Percentiles rank a stretch among this genome's conserved stretches.
phyloP scores from a whole-genome alignment of 2,113 vertebrate species.

The Phylloscopus whistleri region DNA sequence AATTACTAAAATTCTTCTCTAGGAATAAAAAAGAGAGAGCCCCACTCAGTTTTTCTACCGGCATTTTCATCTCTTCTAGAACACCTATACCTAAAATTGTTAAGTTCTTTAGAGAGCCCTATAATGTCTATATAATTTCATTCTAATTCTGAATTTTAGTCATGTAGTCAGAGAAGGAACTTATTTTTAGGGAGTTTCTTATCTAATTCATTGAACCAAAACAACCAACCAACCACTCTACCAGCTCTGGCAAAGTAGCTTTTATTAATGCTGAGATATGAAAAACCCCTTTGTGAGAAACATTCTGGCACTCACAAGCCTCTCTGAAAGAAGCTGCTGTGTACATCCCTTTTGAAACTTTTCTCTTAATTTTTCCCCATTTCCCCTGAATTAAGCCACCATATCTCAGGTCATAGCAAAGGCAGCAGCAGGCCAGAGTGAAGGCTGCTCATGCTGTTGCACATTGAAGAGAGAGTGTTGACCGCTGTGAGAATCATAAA shows the following conservation, averaged over 20 bases:
- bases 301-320: background rate
- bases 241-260: background rate
- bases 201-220: background rate
- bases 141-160: background rate
- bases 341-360: conserved; percentile 36
- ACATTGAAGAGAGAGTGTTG: conserved; percentile 75
- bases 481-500: conserved; percentile 96
- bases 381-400: conserved; percentile 58
- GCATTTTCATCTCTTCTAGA: background rate
- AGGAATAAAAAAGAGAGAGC: background rate
- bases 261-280: conserved; percentile 42
- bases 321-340: background rate
- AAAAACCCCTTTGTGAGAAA: conserved; percentile 16
- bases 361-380: background rate
- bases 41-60: background rate
- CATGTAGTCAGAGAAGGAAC: background rate
- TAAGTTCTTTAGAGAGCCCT: background rate
- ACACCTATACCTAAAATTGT: background rate
- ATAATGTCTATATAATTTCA: background rate
- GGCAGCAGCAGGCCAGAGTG: conserved; percentile 74
- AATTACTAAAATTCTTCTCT: background rate
- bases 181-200: background rate
- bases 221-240: background rate
- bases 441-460: conserved; percentile 71
- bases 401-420: conserved; percentile 85